Base-by-base conservation (phyloP, 2,888 invertebrate species). In the Molanna angustata region DNA sequence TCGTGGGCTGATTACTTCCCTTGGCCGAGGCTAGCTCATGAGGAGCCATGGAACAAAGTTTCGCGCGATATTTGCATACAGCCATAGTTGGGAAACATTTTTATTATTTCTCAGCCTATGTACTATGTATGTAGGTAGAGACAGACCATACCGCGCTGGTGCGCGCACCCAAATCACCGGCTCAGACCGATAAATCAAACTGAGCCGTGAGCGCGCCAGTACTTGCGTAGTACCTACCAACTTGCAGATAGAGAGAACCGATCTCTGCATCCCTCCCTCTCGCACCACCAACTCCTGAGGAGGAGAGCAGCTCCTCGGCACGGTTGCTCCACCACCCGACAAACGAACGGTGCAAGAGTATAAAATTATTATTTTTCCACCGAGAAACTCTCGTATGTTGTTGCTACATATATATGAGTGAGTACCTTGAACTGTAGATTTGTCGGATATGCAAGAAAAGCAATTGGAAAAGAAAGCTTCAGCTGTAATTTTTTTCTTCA, bases 101-200 rank as follows among this genome's bases (percentile, higher is more conserved):
- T n/a, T 33, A n/a, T 33, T 45, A 35, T 45, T 17, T 45, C 32
- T 32, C 16, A 20, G 16, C n/a, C n/a, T n/a, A n/a, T n/a, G n/a
- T n/a, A n/a, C n/a, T n/a, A n/a, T n/a, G n/a, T n/a, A n/a, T n/a
- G n/a, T n/a, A n/a, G n/a, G n/a, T n/a, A n/a, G n/a, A n/a, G n/a
- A n/a, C n/a, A n/a, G n/a, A n/a, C n/a, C n/a, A n/a, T n/a, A n/a
- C n/a, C n/a, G n/a, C n/a, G 18, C 37, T 33, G 33, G 33, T 33
- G 20, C 46, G 17, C 35, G 49, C 49, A 43, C 20, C 20, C 43
- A 17, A 42, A 49, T 49, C 49, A 43, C 49, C 16, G 21, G 41
- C 35, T 42, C 43, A 33, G 49, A 33, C 49, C 41, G 18, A 49
- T 49, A 49, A 49, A 42, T 49, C 49, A 43, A 41, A 43, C 43